Evolutionary conservation across 2,113 vertebrate genomes (phyloP).

Genomic region (Suncus etruscus): DNA sequence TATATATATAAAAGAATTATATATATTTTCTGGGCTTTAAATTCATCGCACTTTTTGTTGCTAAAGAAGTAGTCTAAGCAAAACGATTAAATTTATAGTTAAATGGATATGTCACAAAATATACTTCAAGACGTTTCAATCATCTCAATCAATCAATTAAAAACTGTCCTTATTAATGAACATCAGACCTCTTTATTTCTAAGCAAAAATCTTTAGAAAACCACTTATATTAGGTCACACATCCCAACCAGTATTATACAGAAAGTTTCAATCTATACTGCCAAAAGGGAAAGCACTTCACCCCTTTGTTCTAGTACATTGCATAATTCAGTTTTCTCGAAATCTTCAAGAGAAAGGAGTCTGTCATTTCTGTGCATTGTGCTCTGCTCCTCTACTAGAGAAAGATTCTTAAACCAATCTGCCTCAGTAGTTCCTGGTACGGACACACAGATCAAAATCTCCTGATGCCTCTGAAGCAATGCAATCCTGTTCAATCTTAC

Average conservation of each 20-base stretch:
- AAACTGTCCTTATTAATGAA: not conserved
- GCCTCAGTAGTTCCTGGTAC: not conserved
- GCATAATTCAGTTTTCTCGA: not conserved
- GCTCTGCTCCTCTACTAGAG: not conserved
- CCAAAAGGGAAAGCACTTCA: not conserved
- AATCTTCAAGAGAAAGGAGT: slow-evolving; percentile 7
- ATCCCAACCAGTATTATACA: not conserved
- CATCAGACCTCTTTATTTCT: not conserved
- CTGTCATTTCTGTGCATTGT: not conserved
- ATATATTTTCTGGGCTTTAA: slow-evolving; percentile 14
- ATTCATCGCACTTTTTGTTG: not conserved
- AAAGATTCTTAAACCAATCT: not conserved
- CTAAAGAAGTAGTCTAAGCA: slow-evolving; percentile 47
- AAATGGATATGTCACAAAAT: not conserved
- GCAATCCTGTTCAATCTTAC: not conserved
- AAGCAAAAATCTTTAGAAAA: slow-evolving; percentile 27
- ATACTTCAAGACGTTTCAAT: not conserved
- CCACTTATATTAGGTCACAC: not conserved
- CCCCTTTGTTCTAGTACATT: not conserved
- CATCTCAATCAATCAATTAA: not conserved
- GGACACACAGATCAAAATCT: not conserved
- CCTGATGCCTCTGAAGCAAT: not conserved
- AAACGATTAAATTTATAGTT: slow-evolving; percentile 14
- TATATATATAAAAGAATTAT: too few relatives aligned
- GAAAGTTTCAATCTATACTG: not conserved